Base-by-base conservation (phyloP, 2,797 vertebrate species). In the Intellagama lesueurii region DNA sequence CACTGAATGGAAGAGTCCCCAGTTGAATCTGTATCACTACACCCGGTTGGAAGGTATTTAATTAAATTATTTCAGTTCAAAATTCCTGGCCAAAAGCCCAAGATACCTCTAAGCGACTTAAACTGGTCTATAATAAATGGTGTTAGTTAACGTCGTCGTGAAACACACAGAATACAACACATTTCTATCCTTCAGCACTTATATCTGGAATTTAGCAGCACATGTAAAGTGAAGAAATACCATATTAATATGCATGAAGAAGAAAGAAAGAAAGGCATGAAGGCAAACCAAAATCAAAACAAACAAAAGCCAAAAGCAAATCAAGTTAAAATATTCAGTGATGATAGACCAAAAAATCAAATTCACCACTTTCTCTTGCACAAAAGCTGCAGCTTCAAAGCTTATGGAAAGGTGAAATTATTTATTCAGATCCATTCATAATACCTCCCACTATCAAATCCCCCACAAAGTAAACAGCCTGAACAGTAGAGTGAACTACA, bases 91-190 rank as follows among this genome's bases (percentile, higher is more conserved):
- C 91, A 80, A 94, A 92, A 93, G 94, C 93, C 93, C 93, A 95
- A 81, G 92, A 85, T 92, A 94, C 94, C 95, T 95, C 93, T 92
- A 91, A 87, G 90, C 90, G 94, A 89, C 93, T 24, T 85, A 94
- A 91, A 94, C 86, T 83, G 85, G 90, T 83, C 91, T 94, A 91
- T 93, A 95, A 95, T 93, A 93, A 92, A 92, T 88, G 87, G 87
- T 91, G 95, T 94, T 94, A 95, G 94, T 95, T 95, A 95, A 95
- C 92, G 16, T 7, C 28, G 47, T 72, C 68, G 12, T n/a, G 30
- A 85, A 88, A n/a, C 32, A 70, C 68, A 35, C 35, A 73, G n/a
- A 92, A 92, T 92, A 85, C 91, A 94, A 94, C 93, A 95, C 93
- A 86, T 92, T 91, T 94, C 91, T 92, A 93, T 90, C 94, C 90